Conservation (phyloP, 2,113 vertebrate species). For the Notarius quadriscutis region DNA sequence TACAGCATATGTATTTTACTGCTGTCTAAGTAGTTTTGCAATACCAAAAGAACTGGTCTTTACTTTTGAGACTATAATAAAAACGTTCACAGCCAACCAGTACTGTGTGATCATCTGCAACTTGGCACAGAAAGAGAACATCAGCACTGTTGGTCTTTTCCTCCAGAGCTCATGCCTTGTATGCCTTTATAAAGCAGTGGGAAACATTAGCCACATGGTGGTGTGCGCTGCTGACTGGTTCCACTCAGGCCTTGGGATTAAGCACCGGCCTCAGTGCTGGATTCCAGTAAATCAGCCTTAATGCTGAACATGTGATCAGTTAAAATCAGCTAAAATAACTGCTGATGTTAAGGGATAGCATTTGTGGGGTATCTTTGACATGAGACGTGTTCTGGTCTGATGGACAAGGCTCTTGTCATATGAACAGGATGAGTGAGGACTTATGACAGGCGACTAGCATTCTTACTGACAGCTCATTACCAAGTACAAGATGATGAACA, state of each 20-base stretch:
- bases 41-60: background rate
- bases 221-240: conserved; percentile 25
- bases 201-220: conserved; percentile 27
- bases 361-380: background rate
- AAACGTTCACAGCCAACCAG: background rate
- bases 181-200: conserved; percentile 4
- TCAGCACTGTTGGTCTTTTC: background rate
- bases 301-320: conserved; percentile 5
- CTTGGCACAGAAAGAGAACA: background rate
- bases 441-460: conserved; percentile 46
- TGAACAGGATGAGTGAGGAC: conserved; percentile 23
- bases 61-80: background rate
- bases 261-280: conserved; percentile 28
- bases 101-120: background rate
- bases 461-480: conserved; percentile 54
- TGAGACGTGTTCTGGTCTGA: conserved; percentile 7
- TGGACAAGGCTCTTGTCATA: conserved; percentile 20
- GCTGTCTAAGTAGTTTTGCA: background rate
- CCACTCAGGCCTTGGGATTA: conserved; percentile 40
- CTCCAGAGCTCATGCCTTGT: background rate
- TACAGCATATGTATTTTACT: conserved; percentile 3
- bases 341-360: background rate
- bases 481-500: conserved; percentile 26
- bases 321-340: conserved; percentile 5
- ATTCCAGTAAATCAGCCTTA: conserved; percentile 41